Evolutionary conservation across 2,797 vertebrate species (phyloP), one percentile per base, ranked within the genome.

Genomic region (Pipistrellus nathusii): DNA sequence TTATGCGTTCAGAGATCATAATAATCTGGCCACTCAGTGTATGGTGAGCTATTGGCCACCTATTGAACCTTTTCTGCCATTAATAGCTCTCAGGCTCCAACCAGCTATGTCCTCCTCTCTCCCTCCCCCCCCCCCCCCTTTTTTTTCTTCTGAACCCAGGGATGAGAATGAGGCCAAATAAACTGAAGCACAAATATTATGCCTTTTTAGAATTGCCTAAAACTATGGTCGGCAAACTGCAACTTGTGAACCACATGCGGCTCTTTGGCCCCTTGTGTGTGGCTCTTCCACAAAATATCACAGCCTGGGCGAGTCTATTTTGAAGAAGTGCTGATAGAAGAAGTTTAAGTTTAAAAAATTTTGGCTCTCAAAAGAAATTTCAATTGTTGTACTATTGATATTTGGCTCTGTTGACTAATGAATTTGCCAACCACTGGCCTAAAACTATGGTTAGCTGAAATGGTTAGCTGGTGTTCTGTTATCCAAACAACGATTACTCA

Each of bases 401-500:
- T 17, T 51, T 51, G 48, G 48, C 48, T 51, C 48, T 51, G 14
- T 51, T 51, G 48, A 51, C 14, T 51, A 51, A 51, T 51, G 48
- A 51, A 14, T 51, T 51, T 51, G 14, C 48, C 15, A 14, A 17
- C 48, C 48, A 51, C 48, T 51, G 48, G 14, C 75, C 83, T 94
- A 81, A 87, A 96, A 92, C 62, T 68, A 46, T 73, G 48, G 20
- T 85, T 94, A n/a, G 0, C 86, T 76, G 12, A 3, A 90, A 7
- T 87, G 88, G 12, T 57, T 91, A 85, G 27, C 46, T 95, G 18
- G 48, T 86, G 21, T 92, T 97, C 71, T 96, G 66, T 90, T 97
- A 91, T 91, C 38, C 3, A 53, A 94, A 90, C 30, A 91, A 88
- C 95, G 95, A 23, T 96, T 96, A 81, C 48, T 93, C 76, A 93